Conservation (phyloP, 2,888 invertebrate genomes). For the Tipula helvola region DNA sequence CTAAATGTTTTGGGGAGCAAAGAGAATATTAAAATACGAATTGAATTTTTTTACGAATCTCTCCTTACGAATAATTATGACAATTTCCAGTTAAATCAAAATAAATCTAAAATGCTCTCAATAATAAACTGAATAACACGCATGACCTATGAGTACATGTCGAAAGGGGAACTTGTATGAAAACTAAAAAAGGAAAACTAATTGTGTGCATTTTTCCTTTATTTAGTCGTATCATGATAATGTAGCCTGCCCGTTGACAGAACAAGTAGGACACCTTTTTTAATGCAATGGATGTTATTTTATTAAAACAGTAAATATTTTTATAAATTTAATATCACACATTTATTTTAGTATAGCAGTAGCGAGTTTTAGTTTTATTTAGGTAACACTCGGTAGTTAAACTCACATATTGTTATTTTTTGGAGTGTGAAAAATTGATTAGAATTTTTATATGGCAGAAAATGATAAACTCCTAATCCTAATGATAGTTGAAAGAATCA, state of each 20-base stretch:
- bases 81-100: neutral
- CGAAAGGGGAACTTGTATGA: neutral
- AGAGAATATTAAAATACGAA: neutral
- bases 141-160: neutral
- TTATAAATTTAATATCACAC: too few relatives aligned
- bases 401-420: neutral
- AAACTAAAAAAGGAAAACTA: neutral
- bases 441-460: neutral
- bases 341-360: too few relatives aligned
- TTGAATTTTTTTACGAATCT: neutral
- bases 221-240: neutral
- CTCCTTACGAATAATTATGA: neutral
- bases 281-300: neutral
- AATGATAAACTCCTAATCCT: neutral
- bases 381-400: neutral
- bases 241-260: neutral
- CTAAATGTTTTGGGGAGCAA: neutral
- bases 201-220: neutral
- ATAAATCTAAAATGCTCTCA: neutral
- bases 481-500: neutral
- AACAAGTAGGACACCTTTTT: neutral
- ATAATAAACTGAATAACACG: neutral
- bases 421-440: neutral
- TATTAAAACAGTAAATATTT: too few relatives aligned
- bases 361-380: neutral